phyloP scores from a whole-genome alignment of 1,140 invertebrate genomes.

The Steinernema feltiae region DNA sequence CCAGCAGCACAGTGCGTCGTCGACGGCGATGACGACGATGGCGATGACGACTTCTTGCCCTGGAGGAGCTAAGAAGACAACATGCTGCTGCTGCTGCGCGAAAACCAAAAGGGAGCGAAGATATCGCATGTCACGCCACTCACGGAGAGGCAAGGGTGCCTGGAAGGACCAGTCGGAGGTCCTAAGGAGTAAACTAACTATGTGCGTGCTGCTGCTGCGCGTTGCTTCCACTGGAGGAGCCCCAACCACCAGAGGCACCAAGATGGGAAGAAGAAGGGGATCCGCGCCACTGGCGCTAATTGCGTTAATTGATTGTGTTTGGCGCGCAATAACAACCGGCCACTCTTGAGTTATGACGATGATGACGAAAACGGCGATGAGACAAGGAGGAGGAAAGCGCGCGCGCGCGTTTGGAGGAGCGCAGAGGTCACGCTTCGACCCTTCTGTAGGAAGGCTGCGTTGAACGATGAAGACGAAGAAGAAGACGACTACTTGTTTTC shows the following conservation, averaged over 20 bases:
- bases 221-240: no score
- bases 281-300: background rate
- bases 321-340: background rate
- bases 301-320: background rate
- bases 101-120: background rate
- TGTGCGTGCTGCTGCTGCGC: background rate
- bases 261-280: no score
- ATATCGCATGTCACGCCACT: constrained; percentile 15
- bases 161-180: no score
- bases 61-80: background rate
- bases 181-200: no score
- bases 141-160: no score
- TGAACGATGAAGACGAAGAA: no score
- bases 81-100: background rate
- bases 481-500: background rate
- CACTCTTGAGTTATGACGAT: background rate
- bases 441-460: no score
- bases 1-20: no score
- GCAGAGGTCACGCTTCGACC: constrained; percentile 13
- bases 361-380: background rate
- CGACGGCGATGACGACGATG: no score
- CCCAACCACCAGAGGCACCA: no score
- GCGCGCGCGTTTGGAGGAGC: background rate
- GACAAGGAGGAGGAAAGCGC: background rate
- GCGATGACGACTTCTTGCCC: background rate